Conservation (phyloP, 2,113 vertebrate species). For the Hemibagrus wyckioides region DNA sequence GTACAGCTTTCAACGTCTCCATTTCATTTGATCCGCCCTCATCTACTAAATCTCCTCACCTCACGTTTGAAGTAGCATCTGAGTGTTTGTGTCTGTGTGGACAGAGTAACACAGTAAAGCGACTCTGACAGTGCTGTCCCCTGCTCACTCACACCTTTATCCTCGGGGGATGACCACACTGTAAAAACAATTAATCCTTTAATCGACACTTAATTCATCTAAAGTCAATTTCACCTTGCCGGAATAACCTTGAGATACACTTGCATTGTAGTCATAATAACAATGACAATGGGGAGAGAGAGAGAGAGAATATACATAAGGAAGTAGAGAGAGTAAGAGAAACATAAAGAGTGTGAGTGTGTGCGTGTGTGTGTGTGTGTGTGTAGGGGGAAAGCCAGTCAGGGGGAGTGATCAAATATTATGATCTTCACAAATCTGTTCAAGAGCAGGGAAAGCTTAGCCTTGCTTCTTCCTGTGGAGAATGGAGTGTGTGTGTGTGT, state of each 20-base stretch:
- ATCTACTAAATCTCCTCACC: conserved; percentile 35
- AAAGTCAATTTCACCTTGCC: conserved; percentile 80
- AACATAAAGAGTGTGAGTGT: conserved; percentile 16
- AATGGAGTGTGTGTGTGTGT: neutral
- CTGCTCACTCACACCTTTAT: conserved; percentile 63
- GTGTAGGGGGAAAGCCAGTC: conserved; percentile 2
- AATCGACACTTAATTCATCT: conserved; percentile 81
- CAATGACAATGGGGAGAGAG: conserved; percentile 34
- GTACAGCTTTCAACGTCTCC: conserved; percentile 18
- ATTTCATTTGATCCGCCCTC: conserved; percentile 20
- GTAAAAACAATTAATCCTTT: conserved; percentile 76
- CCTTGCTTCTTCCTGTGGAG: neutral
- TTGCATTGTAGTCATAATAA: conserved; percentile 26
- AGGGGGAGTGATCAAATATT: conserved; percentile 22
- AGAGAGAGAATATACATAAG: neutral
- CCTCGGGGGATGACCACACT: conserved; percentile 66
- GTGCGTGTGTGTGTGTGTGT: neutral
- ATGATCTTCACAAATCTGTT: conserved; percentile 25
- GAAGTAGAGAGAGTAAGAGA: conserved; percentile 32
- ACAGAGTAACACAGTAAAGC: conserved; percentile 50
- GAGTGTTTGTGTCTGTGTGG: neutral
- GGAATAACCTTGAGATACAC: conserved; percentile 67
- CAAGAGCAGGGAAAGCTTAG: neutral
- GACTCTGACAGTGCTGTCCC: conserved; percentile 66
- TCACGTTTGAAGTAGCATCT: conserved; percentile 19